These are phyloP conservation scores for Oreonectes daqikongensis DNA, from an alignment of 2,797 vertebrate species.

Conservation along the genomic window DNA sequence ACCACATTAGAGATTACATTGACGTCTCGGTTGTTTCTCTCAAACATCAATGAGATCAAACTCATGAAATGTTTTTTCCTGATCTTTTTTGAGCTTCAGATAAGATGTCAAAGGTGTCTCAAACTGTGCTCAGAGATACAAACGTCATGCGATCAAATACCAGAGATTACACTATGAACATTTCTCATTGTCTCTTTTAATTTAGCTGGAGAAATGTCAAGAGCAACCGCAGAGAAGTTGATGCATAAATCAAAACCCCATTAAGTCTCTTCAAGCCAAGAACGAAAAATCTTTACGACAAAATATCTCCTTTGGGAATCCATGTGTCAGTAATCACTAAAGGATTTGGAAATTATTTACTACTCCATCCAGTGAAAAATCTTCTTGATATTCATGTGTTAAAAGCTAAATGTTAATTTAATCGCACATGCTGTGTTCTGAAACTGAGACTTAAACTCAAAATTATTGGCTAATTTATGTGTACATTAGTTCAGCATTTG, in stretches of 20 bases:
- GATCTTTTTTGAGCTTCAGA: background rate
- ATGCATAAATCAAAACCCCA: conserved; percentile 7
- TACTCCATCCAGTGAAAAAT: conserved; percentile 2
- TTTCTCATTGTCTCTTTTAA: background rate
- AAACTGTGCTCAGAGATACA: background rate
- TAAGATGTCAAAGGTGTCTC: background rate
- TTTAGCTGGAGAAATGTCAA: background rate
- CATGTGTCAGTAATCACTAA: background rate
- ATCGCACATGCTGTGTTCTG: conserved; percentile 19
- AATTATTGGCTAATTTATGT: background rate
- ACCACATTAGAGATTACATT: too few relatives aligned
- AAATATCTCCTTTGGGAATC: background rate
- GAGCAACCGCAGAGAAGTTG: background rate
- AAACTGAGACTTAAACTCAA: conserved; percentile 1
- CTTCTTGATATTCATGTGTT: background rate
- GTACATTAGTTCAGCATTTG: background rate
- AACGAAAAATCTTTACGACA: background rate
- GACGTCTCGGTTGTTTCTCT: too few relatives aligned
- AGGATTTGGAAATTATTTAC: background rate
- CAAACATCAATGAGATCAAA: too few relatives aligned
- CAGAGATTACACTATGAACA: too few relatives aligned
- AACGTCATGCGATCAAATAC: too few relatives aligned
- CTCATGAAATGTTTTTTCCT: too few relatives aligned
- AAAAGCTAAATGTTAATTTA: conserved; percentile 30
- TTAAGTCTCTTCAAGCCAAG: background rate